Conservation (phyloP, 2,113 vertebrate species). For the Corythaeola cristata region DNA sequence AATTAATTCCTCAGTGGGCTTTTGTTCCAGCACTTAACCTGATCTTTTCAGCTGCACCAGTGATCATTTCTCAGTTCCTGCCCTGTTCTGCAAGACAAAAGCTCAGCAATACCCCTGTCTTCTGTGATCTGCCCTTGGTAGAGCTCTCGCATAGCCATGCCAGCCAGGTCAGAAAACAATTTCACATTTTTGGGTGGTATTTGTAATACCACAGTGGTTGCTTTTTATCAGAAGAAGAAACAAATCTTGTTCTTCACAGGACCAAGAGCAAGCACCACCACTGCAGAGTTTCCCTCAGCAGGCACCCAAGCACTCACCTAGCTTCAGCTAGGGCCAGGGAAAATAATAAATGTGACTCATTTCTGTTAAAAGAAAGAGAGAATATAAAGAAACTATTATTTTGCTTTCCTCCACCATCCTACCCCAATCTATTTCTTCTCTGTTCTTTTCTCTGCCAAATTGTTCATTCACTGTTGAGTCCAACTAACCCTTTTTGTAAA, state of each 20-base stretch:
- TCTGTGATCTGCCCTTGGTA: background rate
- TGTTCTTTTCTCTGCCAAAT: background rate
- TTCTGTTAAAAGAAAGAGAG: background rate
- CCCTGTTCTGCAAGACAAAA: background rate
- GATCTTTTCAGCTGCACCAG: background rate
- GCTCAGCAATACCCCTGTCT: background rate
- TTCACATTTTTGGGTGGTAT: background rate
- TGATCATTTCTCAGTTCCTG: background rate
- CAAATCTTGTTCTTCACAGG: background rate
- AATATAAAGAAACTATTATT: background rate
- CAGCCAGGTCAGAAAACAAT: background rate
- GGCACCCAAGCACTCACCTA: background rate
- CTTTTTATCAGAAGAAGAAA: background rate
- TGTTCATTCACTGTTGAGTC: background rate
- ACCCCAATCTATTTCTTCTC: background rate
- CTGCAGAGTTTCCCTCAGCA: background rate
- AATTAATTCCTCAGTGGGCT: slow-evolving; percentile 10
- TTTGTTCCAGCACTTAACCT: slow-evolving; percentile 17
- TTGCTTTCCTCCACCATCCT: background rate
- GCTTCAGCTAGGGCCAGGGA: background rate
- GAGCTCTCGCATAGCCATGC: background rate
- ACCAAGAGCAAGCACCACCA: background rate
- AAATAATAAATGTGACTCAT: background rate
- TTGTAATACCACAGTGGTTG: background rate
- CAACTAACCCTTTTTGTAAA: background rate